Base-by-base conservation (phyloP, 2,113 vertebrate species). In the Triplophysa dalaica region DNA sequence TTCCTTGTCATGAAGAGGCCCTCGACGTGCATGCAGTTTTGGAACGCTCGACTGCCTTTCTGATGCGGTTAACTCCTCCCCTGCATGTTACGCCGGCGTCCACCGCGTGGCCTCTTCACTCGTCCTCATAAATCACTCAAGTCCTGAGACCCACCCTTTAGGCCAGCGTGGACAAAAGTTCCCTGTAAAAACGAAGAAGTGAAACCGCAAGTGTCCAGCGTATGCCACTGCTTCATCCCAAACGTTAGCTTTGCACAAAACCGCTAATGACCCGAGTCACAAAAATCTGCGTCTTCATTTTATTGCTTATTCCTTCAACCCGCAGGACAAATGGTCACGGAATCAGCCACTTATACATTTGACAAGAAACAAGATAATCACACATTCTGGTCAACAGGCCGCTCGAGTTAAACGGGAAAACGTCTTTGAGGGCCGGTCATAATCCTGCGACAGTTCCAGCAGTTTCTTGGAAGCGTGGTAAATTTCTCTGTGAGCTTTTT, bases 391-490 rank as follows among this genome's bases (percentile, higher is more conserved):
- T 84, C 62, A 69, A 82, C 72, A 26, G 79, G 74, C 54, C 4
- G 21, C 87, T 80, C 74, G 54, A 89, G 88, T 89, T 85, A 88
- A 89, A 88, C 87, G 67, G 45, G 4, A 69, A 70, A 54, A 63
- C 70, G 26, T 63, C 50, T 70, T 33, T 50, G 21, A 83, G 67
- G 45, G 67, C 54, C 56, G 84, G 29, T 26, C 2, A 11, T 41
- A 64, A 63, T 75, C 63, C 64, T 61, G 70, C 78, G 12, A 84
- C 79, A 86, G 68, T 88, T 91, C 85, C 79, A 87, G 87, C 83
- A 84, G 85, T 86, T 91, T 90, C 82, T 87, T 85, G 90, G 85
- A 88, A 90, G 80, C 13, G 86, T 73, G 82, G 82, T 90, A 89
- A 86, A 91, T 88, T 84, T 87, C 72, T 81, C 81, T 84, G 82